Conservation (phyloP, 2,888 invertebrate species). For the Catonia carolina region DNA sequence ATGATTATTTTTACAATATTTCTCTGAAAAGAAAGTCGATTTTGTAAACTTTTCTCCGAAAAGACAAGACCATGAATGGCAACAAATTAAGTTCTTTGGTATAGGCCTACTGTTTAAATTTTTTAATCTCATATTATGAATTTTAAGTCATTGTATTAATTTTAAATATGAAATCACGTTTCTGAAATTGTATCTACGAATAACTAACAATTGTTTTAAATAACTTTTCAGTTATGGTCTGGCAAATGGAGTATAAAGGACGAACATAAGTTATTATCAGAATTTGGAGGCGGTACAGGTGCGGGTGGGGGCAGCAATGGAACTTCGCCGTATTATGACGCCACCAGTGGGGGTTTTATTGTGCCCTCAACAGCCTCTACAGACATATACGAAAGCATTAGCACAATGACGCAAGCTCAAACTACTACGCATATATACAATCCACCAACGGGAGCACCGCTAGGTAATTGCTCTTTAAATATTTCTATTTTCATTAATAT, state of each 20-base stretch:
- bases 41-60: no score
- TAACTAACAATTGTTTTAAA: no score
- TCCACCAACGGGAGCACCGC: slow-evolving; percentile 49
- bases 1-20: no score
- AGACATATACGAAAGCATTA: slow-evolving; percentile 63
- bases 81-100: no score
- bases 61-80: no score
- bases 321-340: slow-evolving; percentile 40
- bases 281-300: slow-evolving; percentile 58
- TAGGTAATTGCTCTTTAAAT: slow-evolving; percentile 29
- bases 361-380: slow-evolving; percentile 48
- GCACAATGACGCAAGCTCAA: slow-evolving; percentile 67
- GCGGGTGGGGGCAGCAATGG: slow-evolving; percentile 42
- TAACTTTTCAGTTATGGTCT: slow-evolving; percentile 71
- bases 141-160: no score
- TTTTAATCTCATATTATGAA: no score
- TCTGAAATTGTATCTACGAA: no score
- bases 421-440: slow-evolving; percentile 59
- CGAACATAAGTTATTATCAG: slow-evolving; percentile 79
- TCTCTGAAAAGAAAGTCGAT: no score
- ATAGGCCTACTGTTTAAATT: no score
- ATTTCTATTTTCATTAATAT: no score
- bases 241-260: slow-evolving; percentile 88
- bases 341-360: slow-evolving; percentile 32
- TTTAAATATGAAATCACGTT: no score